These are phyloP conservation scores for Acanthosepion esculentum DNA, from an alignment of 2,888 invertebrate genomes.

Conservation along the genomic window DNA sequence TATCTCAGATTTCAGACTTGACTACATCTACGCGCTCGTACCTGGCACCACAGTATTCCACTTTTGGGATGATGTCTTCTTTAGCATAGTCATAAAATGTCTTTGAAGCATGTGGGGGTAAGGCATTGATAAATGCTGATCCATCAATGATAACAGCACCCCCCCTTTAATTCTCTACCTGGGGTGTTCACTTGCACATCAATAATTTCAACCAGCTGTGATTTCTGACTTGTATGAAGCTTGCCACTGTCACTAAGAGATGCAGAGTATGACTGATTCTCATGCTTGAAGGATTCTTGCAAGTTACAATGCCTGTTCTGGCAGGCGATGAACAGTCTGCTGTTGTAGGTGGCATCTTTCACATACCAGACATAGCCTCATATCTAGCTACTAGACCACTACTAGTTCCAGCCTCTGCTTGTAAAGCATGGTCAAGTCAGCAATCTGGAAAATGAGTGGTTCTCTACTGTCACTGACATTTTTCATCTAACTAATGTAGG, in stretches of 20 bases:
- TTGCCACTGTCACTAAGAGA: conserved; percentile 50
- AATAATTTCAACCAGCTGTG: conserved; percentile 51
- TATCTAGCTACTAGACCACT: too few relatives aligned
- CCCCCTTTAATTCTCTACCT: conserved; percentile 47
- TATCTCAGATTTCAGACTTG: conserved; percentile 37
- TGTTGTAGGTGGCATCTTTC: too few relatives aligned
- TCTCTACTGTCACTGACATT: too few relatives aligned
- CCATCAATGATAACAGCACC: conserved; percentile 52
- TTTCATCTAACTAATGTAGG: too few relatives aligned
- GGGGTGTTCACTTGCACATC: conserved; percentile 37
- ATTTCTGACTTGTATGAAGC: background rate
- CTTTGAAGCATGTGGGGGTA: conserved; percentile 50
- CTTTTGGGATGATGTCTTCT: conserved; percentile 50
- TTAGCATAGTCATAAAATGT: conserved; percentile 50
- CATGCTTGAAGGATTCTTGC: conserved; percentile 50
- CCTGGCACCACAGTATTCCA: conserved; percentile 47
- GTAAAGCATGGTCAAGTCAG: too few relatives aligned
- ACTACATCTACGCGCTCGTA: conserved; percentile 48
- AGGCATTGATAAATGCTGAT: conserved; percentile 50
- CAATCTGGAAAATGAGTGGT: too few relatives aligned
- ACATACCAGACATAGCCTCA: too few relatives aligned
- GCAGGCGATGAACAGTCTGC: conserved; percentile 37
- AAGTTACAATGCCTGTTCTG: conserved; percentile 52
- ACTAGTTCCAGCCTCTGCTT: too few relatives aligned
- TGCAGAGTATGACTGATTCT: conserved; percentile 49